phyloP scores from a whole-genome alignment of 2,797 vertebrate genomes.

The Crocidura indochinensis region DNA sequence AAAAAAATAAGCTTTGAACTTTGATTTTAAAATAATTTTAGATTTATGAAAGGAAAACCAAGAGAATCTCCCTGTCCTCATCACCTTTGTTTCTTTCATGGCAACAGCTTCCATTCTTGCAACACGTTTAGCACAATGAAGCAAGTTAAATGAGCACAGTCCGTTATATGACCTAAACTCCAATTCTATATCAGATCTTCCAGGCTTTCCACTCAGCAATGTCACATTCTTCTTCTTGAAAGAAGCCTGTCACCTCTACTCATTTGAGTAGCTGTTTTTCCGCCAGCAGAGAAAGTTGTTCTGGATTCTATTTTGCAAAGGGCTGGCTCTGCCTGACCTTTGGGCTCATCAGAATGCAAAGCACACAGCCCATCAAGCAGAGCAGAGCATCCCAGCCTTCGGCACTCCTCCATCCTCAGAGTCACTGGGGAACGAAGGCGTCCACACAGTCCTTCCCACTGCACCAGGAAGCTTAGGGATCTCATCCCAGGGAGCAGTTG shows the following conservation, averaged over 20 bases:
- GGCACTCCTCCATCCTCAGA: not conserved
- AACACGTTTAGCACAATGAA: not conserved
- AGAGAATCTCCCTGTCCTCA: not conserved
- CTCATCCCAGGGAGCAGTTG: not conserved
- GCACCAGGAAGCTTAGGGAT: not conserved
- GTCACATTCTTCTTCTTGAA: not conserved
- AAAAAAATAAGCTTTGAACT: not conserved
- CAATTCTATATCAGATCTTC: not conserved
- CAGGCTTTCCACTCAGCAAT: not conserved
- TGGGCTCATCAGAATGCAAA: not conserved
- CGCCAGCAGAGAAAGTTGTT: not conserved
- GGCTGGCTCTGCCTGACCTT: not conserved
- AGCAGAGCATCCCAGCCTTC: not conserved
- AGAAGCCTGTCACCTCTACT: not conserved
- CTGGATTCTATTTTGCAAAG: constrained; percentile 1
- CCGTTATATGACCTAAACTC: not conserved
- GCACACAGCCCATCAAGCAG: not conserved
- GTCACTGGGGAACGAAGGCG: not conserved
- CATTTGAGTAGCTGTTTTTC: not conserved
- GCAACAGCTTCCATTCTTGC: not conserved
- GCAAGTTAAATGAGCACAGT: not conserved
- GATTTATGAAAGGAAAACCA: not conserved
- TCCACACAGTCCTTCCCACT: not conserved
- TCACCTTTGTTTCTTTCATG: not conserved
- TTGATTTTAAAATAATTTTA: constrained; percentile 16